Evolutionary conservation across 2,113 vertebrate genomes (phyloP).

Genomic region (Etheostoma cragini): DNA sequence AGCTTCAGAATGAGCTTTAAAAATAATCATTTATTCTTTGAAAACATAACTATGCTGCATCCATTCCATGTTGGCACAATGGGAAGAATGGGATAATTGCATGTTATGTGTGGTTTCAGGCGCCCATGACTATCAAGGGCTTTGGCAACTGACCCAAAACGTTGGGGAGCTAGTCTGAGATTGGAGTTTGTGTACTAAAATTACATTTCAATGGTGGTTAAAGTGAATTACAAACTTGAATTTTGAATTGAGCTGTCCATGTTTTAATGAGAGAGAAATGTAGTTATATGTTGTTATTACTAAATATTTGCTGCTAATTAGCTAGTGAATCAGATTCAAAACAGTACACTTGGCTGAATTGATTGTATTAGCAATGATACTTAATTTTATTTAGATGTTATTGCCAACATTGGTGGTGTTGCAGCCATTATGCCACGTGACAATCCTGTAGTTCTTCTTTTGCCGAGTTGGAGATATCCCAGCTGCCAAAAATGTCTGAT

Average conservation of each 20-base stretch:
- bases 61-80: background rate
- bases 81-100: background rate
- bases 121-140: no score
- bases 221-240: no score
- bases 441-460: constrained; percentile 9
- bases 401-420: background rate
- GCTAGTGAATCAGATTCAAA: background rate
- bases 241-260: no score
- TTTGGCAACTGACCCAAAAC: no score
- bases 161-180: no score
- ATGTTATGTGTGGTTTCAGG: no score
- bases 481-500: constrained; percentile 18
- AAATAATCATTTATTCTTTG: background rate
- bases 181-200: no score
- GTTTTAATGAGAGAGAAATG: background rate
- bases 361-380: background rate
- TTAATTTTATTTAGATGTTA: background rate
- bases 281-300: background rate
- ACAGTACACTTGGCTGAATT: constrained; percentile 12
- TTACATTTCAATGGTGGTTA: no score
- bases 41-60: background rate
- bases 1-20: background rate
- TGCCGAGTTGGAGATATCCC: background rate
- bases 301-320: constrained; percentile 25
- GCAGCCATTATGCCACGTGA: constrained; percentile 1